Base-by-base conservation (phyloP, 2,888 invertebrate species). In the Altica lythri region DNA sequence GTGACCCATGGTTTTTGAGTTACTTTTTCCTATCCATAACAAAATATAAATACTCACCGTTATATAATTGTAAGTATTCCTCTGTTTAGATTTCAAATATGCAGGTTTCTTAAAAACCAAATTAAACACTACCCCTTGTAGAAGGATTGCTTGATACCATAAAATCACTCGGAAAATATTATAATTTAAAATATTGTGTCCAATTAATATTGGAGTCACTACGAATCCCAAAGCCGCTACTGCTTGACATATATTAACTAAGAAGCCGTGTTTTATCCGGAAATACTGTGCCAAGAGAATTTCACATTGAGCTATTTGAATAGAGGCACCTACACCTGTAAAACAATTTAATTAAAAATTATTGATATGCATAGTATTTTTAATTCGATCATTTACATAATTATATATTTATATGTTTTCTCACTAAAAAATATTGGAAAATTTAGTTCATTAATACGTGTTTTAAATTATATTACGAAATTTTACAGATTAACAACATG, bases 231-330 rank as follows among this genome's bases (percentile, higher is more conserved):
- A 62, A 0, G 80, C 78, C 1, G 80, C 78, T 0, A 80, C 78
- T 67, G 80, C 77, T 58, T 81, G 78, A 4, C 82, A 75, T 17
- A 83, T 71, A 44, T 81, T 76, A 50, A 78, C 80, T 1, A 82
- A 78, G 49, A 78, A 73, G 1, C 78, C 76, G 16, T 83, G 74
- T 62, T 82, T 83, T 19, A 81, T 75, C 58, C 80, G 75, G 67
- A 84, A 84, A 72, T 82, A 84, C 63, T 83, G 83, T 0, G 79
- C 78, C 43, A 84, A 71, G 40, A 83, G 77, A 4, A 82, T 75
- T 68, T 84, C 83, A 14, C 81, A 80, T 68, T 84, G 83, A 37
- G 81, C 78, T 12, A 80, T 79, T 16, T 81, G 78, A 38, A 84
- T 68, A 1, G 83, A 81, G 49, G 80, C 78, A 2, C 84, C 84